phyloP scores from a whole-genome alignment of 92 coral and sea anemone species.

The Porites rus region DNA sequence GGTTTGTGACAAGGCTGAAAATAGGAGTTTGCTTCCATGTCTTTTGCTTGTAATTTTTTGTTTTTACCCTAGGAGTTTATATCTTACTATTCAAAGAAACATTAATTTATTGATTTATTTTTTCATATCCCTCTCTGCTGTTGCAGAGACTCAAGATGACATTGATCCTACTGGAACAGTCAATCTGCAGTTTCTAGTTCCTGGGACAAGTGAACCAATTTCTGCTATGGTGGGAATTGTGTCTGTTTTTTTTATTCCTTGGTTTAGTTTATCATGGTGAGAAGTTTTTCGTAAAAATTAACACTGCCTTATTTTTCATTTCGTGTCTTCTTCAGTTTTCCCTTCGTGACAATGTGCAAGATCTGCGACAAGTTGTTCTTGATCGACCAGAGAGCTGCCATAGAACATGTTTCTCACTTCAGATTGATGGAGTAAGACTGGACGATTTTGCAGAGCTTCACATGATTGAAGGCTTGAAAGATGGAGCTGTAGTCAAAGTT shows the following conservation, averaged over 20 bases:
- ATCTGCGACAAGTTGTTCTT: constrained; percentile 91
- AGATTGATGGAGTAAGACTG: constrained; percentile 89
- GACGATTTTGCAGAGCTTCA: constrained; percentile 98
- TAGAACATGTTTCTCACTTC: constrained; percentile 90
- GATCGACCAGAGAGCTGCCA: constrained; percentile 98
- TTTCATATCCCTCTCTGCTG: not conserved
- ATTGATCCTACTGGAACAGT: constrained; percentile 75
- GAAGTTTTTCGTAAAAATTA: too few species aligned
- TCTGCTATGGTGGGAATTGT: constrained; percentile 76
- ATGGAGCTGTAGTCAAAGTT: constrained; percentile 78
- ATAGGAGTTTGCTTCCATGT: too few species aligned
- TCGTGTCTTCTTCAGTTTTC: constrained; percentile 69
- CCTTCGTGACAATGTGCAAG: constrained; percentile 96
- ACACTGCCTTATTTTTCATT: not conserved
- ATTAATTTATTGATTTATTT: not conserved
- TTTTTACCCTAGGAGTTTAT: too few species aligned
- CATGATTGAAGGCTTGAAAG: constrained; percentile 85
- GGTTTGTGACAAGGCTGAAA: too few species aligned
- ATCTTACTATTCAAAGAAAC: too few species aligned
- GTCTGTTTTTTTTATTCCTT: not conserved
- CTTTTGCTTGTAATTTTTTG: too few species aligned
- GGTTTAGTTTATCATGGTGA: not conserved
- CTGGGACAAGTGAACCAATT: constrained; percentile 93
- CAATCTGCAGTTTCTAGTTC: constrained; percentile 81
- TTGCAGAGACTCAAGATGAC: constrained; percentile 22